phyloP scores from a whole-genome alignment of 2,888 invertebrate genomes.

The Rotaria macrura region DNA sequence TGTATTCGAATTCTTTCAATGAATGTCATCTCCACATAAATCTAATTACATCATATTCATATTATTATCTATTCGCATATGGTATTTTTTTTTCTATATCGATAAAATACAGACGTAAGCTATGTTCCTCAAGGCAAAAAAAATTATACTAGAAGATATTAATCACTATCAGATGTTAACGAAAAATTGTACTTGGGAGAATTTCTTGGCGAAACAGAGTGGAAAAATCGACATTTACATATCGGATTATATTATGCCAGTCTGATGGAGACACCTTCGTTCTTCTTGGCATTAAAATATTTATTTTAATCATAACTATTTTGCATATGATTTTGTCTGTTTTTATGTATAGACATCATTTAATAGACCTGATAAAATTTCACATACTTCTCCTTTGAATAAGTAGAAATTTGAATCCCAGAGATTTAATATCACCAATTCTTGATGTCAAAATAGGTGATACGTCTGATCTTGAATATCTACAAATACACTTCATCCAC shows the following conservation, averaged over 20 bases:
- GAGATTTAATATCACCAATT: neutral
- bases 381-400: neutral
- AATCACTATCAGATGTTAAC: neutral
- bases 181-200: no score
- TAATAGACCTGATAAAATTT: neutral
- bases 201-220: no score
- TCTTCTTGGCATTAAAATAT: neutral
- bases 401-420: neutral
- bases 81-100: neutral
- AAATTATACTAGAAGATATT: neutral
- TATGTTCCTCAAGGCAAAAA: neutral
- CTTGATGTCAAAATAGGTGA: no score
- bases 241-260: no score
- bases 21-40: neutral
- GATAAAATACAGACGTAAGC: neutral
- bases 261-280: no score
- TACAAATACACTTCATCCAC: neutral
- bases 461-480: neutral
- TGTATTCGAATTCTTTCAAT: no score
- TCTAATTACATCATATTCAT: neutral
- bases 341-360: no score
- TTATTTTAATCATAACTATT: neutral
- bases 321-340: no score
- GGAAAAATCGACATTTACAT: no score
- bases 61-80: neutral